Conservation (phyloP, 2,113 vertebrate genomes). For the Plestiodon gilberti region DNA sequence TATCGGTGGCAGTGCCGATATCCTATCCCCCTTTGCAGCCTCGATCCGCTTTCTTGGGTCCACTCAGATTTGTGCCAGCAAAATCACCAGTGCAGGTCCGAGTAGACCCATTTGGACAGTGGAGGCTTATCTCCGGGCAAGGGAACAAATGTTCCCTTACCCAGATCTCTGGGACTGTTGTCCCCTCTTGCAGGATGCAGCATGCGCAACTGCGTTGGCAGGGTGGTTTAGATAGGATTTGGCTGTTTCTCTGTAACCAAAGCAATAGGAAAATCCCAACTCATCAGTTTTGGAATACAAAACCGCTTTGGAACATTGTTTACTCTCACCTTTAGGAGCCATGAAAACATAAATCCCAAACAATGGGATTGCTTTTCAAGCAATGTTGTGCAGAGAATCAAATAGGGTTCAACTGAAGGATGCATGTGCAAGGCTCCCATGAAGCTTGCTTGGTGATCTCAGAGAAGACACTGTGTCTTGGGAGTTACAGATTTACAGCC, state of each 20-base stretch:
- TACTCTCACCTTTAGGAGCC: slow-evolving; percentile 36
- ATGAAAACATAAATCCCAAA: slow-evolving; percentile 36
- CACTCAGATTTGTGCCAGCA: no score
- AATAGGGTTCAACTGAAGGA: not conserved
- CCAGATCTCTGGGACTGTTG: no score
- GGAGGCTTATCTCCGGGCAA: no score
- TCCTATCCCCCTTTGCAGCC: no score
- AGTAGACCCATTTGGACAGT: no score
- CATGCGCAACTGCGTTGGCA: no score
- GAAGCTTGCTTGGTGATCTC: not conserved
- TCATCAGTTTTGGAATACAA: slow-evolving; percentile 18
- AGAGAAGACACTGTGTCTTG: not conserved
- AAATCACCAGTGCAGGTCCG: no score
- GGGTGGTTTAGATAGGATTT: no score
- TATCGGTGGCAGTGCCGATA: no score
- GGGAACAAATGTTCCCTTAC: no score
- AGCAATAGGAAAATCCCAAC: slow-evolving; percentile 39
- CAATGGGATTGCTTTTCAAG: slow-evolving; percentile 28
- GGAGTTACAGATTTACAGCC: not conserved
- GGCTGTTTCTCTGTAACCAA: slow-evolving; percentile 11
- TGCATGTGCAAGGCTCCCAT: not conserved
- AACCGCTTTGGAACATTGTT: slow-evolving; percentile 38
- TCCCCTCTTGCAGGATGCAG: no score
- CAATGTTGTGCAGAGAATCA: not conserved
- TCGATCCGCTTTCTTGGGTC: no score